Evolutionary conservation across 2,888 invertebrate genomes (phyloP).

Genomic region (Halictus ligatus): DNA sequence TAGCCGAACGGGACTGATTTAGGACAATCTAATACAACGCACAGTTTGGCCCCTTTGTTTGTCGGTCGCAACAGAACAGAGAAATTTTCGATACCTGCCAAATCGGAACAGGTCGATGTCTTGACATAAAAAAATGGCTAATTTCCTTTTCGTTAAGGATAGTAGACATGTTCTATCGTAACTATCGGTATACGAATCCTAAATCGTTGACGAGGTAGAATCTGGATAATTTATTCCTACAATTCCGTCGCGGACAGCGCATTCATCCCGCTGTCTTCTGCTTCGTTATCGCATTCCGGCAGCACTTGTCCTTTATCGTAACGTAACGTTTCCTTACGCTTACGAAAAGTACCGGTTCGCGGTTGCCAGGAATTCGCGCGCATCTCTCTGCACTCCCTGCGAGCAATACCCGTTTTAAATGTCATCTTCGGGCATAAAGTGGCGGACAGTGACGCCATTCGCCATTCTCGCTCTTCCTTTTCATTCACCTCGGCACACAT

Average conservation of each 20-base stretch:
- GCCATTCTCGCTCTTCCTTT: slow-evolving; percentile 15
- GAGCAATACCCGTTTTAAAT: not conserved
- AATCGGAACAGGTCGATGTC: too few relatives aligned
- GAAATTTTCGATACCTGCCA: too few relatives aligned
- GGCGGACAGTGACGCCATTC: slow-evolving; percentile 19
- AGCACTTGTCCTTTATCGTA: not conserved
- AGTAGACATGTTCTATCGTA: not conserved
- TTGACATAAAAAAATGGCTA: not conserved
- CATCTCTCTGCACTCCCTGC: not conserved
- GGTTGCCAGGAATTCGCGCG: not conserved
- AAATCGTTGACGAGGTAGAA: not conserved
- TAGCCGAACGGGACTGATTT: too few relatives aligned
- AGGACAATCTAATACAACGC: too few relatives aligned
- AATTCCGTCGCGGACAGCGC: not conserved
- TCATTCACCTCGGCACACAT: slow-evolving; percentile 33
- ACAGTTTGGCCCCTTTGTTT: too few relatives aligned
- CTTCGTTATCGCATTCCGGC: not conserved
- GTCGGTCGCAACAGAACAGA: too few relatives aligned
- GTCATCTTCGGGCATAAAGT: not conserved
- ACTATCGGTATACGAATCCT: not conserved
- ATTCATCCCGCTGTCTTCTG: not conserved
- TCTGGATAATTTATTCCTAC: not conserved
- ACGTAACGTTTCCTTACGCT: not conserved
- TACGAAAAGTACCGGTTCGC: slow-evolving; percentile 3
- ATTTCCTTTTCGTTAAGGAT: not conserved